Evolutionary conservation across 1,140 invertebrate species (phyloP).

Genomic region (Hydropsyche tenuis): DNA sequence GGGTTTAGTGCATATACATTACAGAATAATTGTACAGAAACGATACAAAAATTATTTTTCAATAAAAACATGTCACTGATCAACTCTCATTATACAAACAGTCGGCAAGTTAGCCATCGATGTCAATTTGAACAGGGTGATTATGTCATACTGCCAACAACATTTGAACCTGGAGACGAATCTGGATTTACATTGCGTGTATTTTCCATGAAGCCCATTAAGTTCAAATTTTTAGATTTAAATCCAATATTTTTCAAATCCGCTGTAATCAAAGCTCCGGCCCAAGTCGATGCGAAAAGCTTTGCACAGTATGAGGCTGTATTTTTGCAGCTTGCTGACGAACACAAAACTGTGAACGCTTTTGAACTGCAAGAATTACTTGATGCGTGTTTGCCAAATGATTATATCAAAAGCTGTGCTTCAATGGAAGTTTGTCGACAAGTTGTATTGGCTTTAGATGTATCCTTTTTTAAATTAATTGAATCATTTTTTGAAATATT

Average conservation of each 20-base stretch:
- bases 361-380: constrained; percentile 91
- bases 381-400: constrained; percentile 91
- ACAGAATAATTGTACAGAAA: constrained; percentile 60
- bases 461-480: constrained; percentile 62
- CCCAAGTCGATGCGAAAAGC: constrained; percentile 71
- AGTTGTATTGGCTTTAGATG: constrained; percentile 87
- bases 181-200: constrained; percentile 83
- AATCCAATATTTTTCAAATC: constrained; percentile 74
- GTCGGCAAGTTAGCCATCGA: constrained; percentile 81
- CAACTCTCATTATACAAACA: constrained; percentile 92
- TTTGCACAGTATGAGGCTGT: constrained; percentile 89
- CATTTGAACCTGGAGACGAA: constrained; percentile 90
- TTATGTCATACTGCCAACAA: constrained; percentile 88
- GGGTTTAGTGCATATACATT: constrained; percentile 90
- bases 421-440: constrained; percentile 91
- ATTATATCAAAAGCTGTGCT: constrained; percentile 94
- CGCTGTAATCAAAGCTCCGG: constrained; percentile 75
- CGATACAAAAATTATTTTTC: constrained; percentile 79
- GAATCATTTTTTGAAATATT: not conserved
- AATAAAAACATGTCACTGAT: constrained; percentile 87
- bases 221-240: constrained; percentile 82
- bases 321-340: constrained; percentile 89
- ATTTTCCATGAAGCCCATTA: constrained; percentile 82
- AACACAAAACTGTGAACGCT: constrained; percentile 86
- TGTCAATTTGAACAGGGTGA: constrained; percentile 83